A percentile compares a stretch with the other conserved stretches of the same genome.
phyloP scores from a whole-genome alignment of 2,797 vertebrate genomes.

The Epinephelus malabaricus region DNA sequence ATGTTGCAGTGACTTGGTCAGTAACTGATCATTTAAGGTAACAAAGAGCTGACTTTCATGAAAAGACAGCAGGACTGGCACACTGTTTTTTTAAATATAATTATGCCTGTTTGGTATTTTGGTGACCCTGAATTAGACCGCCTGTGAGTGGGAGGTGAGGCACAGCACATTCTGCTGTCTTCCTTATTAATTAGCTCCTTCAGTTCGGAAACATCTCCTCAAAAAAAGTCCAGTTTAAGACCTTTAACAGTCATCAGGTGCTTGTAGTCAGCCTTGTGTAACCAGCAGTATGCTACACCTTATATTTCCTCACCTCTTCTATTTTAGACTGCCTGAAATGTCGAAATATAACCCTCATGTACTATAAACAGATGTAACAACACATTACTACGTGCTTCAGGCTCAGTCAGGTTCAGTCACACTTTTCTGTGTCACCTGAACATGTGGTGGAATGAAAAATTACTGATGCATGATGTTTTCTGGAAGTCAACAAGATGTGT shows the following conservation, averaged over 20 bases:
- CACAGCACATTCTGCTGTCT: slow-evolving; percentile 16
- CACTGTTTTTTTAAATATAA: neutral
- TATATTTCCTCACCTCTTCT: slow-evolving; percentile 3
- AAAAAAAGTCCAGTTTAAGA: neutral
- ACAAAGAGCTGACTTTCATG: neutral
- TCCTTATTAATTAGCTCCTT: neutral
- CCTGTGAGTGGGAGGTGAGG: slow-evolving; percentile 6
- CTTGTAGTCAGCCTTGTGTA: slow-evolving; percentile 29
- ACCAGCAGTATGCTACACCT: neutral
- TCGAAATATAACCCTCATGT: slow-evolving; percentile 18
- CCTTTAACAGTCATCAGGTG: neutral
- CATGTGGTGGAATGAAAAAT: slow-evolving; percentile 2
- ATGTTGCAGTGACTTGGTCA: neutral
- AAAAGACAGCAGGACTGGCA: neutral
- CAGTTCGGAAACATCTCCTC: neutral
- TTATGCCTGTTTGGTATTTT: neutral
- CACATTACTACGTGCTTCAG: neutral
- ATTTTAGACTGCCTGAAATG: neutral
- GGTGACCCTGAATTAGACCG: slow-evolving; percentile 1
- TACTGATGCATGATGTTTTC: neutral
- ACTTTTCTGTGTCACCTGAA: slow-evolving; percentile 2
- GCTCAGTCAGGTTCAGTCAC: neutral
- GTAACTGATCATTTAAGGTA: neutral
- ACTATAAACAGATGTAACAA: slow-evolving; percentile 14
- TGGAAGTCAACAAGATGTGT: slow-evolving; percentile 10